These are phyloP conservation scores for Ceryle rudis DNA, from an alignment of 2,797 vertebrate genomes.

Conservation along the genomic window DNA sequence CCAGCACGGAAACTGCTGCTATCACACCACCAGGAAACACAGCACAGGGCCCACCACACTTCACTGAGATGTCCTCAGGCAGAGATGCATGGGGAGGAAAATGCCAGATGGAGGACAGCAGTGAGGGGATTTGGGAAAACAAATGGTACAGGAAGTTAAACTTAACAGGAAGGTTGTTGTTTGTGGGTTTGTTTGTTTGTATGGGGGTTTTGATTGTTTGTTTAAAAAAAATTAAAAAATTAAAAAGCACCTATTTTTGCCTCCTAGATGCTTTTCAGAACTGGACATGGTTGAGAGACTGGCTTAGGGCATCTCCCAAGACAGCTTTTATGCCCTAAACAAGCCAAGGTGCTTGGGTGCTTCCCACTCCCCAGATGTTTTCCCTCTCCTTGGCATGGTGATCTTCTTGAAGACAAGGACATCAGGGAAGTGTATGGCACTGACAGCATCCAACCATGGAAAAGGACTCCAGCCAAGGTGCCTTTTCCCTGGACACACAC, in stretches of 20 bases:
- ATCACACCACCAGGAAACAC: accelerated
- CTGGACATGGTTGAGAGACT: not conserved
- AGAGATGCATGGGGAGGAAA: not conserved
- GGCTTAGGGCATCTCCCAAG: not conserved
- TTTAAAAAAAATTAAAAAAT: not conserved
- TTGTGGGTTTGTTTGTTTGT: not conserved
- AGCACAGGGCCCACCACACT: not conserved
- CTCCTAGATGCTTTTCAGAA: not conserved
- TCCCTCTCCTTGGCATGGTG: not conserved
- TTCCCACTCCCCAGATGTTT: not conserved
- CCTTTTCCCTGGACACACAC: not conserved
- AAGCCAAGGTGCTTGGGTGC: not conserved
- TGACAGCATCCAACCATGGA: not conserved
- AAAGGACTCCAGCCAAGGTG: not conserved
- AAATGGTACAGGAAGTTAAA: not conserved
- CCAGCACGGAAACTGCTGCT: not conserved
- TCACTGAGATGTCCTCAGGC: not conserved
- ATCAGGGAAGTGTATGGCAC: not conserved
- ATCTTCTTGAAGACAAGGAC: not conserved
- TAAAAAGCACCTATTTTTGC: not conserved
- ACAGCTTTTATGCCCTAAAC: not conserved
- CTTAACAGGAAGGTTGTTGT: not conserved
- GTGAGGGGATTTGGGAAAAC: not conserved
- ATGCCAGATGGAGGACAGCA: not conserved
- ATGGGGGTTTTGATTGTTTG: too few species aligned